Conservation (phyloP, 2,113 vertebrate genomes). For the Mormyrus lacerda region DNA sequence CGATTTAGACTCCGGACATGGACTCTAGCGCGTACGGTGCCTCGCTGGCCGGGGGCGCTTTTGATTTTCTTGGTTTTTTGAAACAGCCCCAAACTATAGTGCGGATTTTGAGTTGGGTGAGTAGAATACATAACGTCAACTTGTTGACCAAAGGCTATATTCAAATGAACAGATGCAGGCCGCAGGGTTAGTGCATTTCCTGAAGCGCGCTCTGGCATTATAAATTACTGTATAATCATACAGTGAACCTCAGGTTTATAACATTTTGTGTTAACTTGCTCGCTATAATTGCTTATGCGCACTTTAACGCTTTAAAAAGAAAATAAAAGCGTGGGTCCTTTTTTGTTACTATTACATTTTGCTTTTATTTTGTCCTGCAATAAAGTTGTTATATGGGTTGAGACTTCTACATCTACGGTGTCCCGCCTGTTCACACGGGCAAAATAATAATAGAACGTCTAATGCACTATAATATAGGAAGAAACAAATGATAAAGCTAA, state of each 20-base stretch:
- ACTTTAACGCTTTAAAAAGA: background rate
- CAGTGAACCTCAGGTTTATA: background rate
- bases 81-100: slow-evolving; percentile 75
- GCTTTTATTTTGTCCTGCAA: background rate
- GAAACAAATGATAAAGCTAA: background rate
- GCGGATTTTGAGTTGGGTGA: slow-evolving; percentile 73
- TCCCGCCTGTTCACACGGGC: background rate
- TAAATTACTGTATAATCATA: background rate
- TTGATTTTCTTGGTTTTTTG: slow-evolving; percentile 67
- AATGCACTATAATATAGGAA: background rate
- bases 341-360: background rate
- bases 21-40: slow-evolving; percentile 74
- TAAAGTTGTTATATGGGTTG: background rate
- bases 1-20: slow-evolving; percentile 29
- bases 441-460: background rate
- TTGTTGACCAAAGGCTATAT: background rate
- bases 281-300: background rate
- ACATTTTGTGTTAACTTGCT: background rate
- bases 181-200: background rate
- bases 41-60: slow-evolving; percentile 72
- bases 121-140: slow-evolving; percentile 33
- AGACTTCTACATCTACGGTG: background rate
- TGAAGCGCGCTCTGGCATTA: background rate
- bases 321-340: background rate
- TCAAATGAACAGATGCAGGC: background rate